These are phyloP conservation scores for Mola mola DNA, from an alignment of 2,113 vertebrate species.

Conservation along the genomic window DNA sequence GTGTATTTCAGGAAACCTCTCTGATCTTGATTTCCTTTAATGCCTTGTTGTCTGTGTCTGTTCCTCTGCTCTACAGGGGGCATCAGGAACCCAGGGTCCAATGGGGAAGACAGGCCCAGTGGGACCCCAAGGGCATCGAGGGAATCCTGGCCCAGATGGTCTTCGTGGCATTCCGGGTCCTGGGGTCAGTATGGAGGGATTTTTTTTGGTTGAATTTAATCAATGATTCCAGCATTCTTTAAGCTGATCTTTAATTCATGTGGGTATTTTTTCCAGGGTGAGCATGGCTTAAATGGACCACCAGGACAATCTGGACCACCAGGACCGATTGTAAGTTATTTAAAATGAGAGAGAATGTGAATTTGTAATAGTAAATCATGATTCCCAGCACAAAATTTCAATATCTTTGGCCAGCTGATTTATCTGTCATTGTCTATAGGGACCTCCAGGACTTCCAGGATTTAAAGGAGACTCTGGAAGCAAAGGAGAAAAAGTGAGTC, in stretches of 20 bases:
- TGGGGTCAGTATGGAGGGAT: constrained; percentile 80
- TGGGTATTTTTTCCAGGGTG: constrained; percentile 84
- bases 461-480: constrained; percentile 89
- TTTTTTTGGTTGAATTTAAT: not conserved
- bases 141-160: constrained; percentile 86
- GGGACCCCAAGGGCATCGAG: constrained; percentile 87
- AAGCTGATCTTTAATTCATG: not conserved
- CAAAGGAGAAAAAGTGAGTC: constrained; percentile 90
- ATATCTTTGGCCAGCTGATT: constrained; percentile 5
- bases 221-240: not conserved
- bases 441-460: constrained; percentile 89
- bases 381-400: constrained; percentile 1
- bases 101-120: constrained; percentile 85
- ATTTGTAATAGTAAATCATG: not conserved
- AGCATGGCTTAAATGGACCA: constrained; percentile 89
- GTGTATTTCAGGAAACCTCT: not conserved
- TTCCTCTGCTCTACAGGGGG: constrained; percentile 78
- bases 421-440: constrained; percentile 73
- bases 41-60: not conserved
- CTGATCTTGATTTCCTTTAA: not conserved
- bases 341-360: not conserved
- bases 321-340: constrained; percentile 87
- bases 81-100: constrained; percentile 81
- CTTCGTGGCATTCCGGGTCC: constrained; percentile 90
- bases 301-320: constrained; percentile 88